Percentiles rank a stretch among this genome's conserved stretches.
Conservation (phyloP, 2,113 vertebrate genomes). For the Rana temporaria region DNA sequence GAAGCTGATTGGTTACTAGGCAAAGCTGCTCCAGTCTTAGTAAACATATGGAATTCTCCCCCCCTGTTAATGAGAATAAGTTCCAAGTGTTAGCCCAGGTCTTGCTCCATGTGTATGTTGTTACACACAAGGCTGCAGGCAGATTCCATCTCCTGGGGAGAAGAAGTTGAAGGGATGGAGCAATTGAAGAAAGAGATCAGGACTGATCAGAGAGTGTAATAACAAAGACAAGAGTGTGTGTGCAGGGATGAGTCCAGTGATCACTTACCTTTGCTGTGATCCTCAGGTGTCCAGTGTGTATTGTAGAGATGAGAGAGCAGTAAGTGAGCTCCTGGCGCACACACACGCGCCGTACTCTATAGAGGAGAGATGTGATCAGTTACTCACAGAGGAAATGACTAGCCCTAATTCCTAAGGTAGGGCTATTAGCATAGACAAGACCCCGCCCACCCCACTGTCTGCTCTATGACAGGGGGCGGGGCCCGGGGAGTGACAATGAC, state of each 20-base stretch:
- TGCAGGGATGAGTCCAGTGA: not conserved
- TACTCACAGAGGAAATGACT: constrained; percentile 53
- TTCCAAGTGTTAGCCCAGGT: no score
- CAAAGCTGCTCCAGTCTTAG: no score
- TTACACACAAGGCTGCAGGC: no score
- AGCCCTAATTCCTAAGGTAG: constrained; percentile 51
- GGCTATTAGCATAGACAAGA: constrained; percentile 36
- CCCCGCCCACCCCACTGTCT: constrained; percentile 10
- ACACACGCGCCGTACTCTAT: not conserved
- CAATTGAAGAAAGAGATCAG: not conserved
- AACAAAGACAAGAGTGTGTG: not conserved
- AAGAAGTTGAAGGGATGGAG: no score
- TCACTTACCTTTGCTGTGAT: no score
- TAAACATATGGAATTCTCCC: no score
- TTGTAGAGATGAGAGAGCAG: not conserved
- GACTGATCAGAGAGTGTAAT: not conserved
- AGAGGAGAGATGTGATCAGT: not conserved
- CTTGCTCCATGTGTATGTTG: no score
- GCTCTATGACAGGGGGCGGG: not conserved
- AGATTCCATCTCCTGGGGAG: no score
- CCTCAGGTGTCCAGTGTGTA: no score
- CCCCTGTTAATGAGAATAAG: no score
- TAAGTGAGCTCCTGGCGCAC: not conserved
- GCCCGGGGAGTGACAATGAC: not conserved
- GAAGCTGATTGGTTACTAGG: no score